Evolutionary conservation across 2,113 vertebrate genomes (phyloP).

Genomic region (Caretta caretta): DNA sequence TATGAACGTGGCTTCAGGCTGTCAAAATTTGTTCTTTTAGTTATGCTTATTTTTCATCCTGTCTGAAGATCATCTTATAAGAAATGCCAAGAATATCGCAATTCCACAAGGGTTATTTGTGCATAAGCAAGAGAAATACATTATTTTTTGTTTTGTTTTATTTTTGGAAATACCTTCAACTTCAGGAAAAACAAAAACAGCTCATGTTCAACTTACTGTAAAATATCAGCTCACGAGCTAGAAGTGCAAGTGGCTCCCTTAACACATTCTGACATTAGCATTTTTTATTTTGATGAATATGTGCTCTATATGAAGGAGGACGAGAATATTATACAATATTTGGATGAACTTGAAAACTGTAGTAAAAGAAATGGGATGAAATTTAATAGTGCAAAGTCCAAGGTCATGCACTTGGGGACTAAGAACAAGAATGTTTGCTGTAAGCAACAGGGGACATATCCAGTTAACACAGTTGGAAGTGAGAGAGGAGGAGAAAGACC

Average conservation of each 20-base stretch:
- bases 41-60: constrained; percentile 34
- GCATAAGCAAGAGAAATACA: background rate
- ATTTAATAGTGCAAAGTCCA: no score
- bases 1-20: background rate
- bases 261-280: constrained; percentile 46
- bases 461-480: no score
- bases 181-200: background rate
- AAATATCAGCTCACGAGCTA: constrained; percentile 61
- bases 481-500: no score
- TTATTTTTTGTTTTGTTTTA: background rate
- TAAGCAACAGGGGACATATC: no score
- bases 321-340: no score
- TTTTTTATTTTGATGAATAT: constrained; percentile 46
- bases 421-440: no score
- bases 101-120: constrained; percentile 28
- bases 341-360: no score
- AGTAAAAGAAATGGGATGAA: no score
- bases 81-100: background rate
- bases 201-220: constrained; percentile 54
- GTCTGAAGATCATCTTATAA: constrained; percentile 8
- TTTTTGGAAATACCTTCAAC: background rate
- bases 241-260: constrained; percentile 22
- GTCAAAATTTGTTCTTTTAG: constrained; percentile 28
- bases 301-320: background rate
- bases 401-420: no score